phyloP scores from a whole-genome alignment of 1,140 invertebrate species.

The Diplogasteroides magnus region DNA sequence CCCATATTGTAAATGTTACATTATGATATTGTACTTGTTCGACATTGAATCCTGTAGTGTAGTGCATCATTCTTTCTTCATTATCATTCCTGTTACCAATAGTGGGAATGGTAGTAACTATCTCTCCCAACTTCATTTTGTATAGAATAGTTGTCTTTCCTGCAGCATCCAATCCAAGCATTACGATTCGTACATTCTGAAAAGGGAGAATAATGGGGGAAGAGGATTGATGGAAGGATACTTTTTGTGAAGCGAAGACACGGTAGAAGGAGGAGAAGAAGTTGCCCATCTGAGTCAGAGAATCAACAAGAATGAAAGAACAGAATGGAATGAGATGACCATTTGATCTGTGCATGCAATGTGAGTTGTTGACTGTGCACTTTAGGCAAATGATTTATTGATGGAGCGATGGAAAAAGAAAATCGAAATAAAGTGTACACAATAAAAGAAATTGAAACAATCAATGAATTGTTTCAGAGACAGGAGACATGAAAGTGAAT shows the following conservation, averaged over 20 bases:
- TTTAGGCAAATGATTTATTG: too few species aligned
- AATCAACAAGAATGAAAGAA: too few species aligned
- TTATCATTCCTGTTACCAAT: slow-evolving; percentile 3
- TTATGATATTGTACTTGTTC: slow-evolving; percentile 2
- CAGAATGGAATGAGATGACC: neutral
- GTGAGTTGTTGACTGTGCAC: too few species aligned
- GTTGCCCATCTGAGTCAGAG: too few species aligned
- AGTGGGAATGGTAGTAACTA: slow-evolving; percentile 57
- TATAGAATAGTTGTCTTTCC: slow-evolving; percentile 67
- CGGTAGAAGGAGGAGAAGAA: slow-evolving; percentile 1
- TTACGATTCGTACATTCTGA: slow-evolving; percentile 5
- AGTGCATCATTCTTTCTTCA: neutral
- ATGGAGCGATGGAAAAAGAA: too few species aligned
- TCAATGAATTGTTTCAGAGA: too few species aligned
- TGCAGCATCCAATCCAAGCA: slow-evolving; percentile 55
- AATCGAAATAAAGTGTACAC: too few species aligned
- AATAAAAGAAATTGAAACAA: too few species aligned
- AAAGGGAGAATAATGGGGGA: neutral
- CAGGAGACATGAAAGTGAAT: too few species aligned
- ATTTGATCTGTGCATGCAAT: neutral
- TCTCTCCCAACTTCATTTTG: slow-evolving; percentile 64
- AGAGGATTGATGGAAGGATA: slow-evolving; percentile 3
- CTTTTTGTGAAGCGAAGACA: too few species aligned
- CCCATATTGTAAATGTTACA: slow-evolving; percentile 13
- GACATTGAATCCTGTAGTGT: slow-evolving; percentile 15